Base-by-base conservation (phyloP, 2,113 vertebrate genomes). In the Lathamus discolor region DNA sequence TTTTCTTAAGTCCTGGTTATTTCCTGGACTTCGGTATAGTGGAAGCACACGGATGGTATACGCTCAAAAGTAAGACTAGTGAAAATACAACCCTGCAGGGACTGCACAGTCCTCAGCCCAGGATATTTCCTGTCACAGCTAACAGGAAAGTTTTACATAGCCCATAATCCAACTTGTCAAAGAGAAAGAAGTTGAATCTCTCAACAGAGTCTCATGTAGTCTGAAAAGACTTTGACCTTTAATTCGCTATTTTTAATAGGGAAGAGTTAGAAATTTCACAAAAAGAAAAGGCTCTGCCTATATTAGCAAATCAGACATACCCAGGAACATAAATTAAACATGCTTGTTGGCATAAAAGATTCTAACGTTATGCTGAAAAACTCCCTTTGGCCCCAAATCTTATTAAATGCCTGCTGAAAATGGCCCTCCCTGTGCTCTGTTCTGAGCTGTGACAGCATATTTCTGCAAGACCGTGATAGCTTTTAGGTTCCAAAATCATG, bases 181-280 rank as follows among this genome's bases (percentile, higher is more conserved):
- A 94, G 87, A 88, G 9, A 31, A 9, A 28, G 39, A 73, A 79
- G 27, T 92, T 88, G 55, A 74, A 81, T 74, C 52, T 92, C 70
- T 90, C 90, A 49, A 24, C 7, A 18, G 78, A 88, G 15, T 39
- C 72, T 86, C 72, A 83, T 75, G 55, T 92, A 88, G 44, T 64
- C 33, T 76, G 75, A 86, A 93, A 96, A 92, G 31, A 88, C 54
- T 84, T 67, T 70, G 57, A 90, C 63, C 73, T 95, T 77, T 88
- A 75, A 94, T 39, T 83, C 31, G 31, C 39, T 78, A 72, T 89
- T 95, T 94, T 95, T 77, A 93, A 28, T 28, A 72, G 8, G 27
- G 7, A 85, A 83, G 22, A 17, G 63, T 41, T 96, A 85, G 78
- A 88, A 95, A 63, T 84, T 66, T 22, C 80, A 69, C 54, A 74